Evolutionary conservation across 2,113 vertebrate species (phyloP).

Genomic region (Nothobranchius kuhntae): DNA sequence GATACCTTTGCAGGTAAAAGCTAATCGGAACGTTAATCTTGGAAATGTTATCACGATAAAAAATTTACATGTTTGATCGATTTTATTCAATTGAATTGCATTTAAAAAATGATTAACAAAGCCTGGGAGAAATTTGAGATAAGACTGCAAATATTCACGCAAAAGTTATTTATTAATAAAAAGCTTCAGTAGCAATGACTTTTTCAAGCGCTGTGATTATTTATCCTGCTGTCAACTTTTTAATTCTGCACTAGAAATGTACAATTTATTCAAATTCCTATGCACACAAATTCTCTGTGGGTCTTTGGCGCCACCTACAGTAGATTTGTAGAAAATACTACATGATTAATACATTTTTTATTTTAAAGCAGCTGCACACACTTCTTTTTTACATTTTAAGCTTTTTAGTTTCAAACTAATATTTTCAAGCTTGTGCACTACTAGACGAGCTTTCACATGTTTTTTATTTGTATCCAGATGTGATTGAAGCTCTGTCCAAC

Average conservation of each 20-base stretch:
- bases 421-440: too few species aligned
- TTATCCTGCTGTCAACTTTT: too few species aligned
- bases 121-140: too few species aligned
- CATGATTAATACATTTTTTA: not conserved
- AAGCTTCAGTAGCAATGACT: not conserved
- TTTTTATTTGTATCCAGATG: slow-evolving; percentile 77
- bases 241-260: not conserved
- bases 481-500: slow-evolving; percentile 97
- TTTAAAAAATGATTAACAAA: too few species aligned
- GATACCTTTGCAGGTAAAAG: slow-evolving; percentile 93
- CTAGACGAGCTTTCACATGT: too few species aligned
- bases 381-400: too few species aligned
- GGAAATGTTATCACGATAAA: not conserved
- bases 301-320: slow-evolving; percentile 14
- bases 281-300: not conserved
- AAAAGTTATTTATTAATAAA: not conserved
- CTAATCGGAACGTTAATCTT: too few species aligned
- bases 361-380: not conserved
- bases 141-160: not conserved
- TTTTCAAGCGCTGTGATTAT: too few species aligned
- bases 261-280: not conserved
- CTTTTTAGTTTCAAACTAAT: too few species aligned
- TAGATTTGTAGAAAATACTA: not conserved
- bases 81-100: too few species aligned
- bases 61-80: too few species aligned